Evolutionary conservation across 1,140 invertebrate species (phyloP).

Genomic region (Apolygus lucorum): DNA sequence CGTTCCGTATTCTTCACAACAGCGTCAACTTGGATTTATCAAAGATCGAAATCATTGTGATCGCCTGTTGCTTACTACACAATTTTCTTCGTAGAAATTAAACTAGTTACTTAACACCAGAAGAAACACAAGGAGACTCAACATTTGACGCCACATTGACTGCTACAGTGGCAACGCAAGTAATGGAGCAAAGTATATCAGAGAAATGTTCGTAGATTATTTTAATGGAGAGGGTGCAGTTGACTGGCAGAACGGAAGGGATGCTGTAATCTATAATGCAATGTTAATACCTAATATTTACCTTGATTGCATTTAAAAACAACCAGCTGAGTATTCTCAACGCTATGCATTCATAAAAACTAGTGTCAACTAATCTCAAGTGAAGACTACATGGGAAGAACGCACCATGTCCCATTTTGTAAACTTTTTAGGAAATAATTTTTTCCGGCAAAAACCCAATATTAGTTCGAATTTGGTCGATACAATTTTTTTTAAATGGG

Average conservation of each 20-base stretch:
- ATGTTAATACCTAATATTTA: not conserved
- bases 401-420: not conserved
- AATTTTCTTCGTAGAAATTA: conserved; percentile 26
- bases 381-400: too few relatives aligned
- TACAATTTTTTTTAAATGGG: too few relatives aligned
- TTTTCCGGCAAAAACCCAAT: too few relatives aligned
- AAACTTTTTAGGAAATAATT: too few relatives aligned
- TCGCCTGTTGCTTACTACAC: conserved; percentile 25
- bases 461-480: too few relatives aligned
- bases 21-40: conserved; percentile 35
- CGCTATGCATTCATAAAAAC: not conserved
- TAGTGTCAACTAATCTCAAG: too few relatives aligned
- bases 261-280: not conserved
- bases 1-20: conserved; percentile 40
- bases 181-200: not conserved
- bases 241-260: not conserved
- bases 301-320: not conserved
- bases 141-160: not conserved
- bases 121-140: not conserved
- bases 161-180: not conserved
- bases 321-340: not conserved
- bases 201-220: not conserved
- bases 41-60: conserved; percentile 29
- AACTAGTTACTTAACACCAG: not conserved
- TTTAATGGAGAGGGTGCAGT: not conserved